Percentiles rank a stretch among this genome's conserved stretches.
phyloP scores from a whole-genome alignment of 2,888 invertebrate species.

The Cheilosia urbana region DNA sequence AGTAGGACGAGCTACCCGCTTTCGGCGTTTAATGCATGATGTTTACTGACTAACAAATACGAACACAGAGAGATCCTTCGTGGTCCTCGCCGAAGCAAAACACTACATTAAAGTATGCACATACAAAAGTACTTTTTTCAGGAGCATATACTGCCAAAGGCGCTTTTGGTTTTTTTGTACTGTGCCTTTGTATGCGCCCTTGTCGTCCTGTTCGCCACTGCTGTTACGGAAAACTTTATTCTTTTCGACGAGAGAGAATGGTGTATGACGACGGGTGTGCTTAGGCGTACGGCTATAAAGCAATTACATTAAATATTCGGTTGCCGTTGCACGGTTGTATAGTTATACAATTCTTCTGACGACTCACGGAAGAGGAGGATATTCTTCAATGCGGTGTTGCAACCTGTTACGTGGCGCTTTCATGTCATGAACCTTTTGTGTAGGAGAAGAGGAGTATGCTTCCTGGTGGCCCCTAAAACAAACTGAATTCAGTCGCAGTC shows the following conservation, averaged over 20 bases:
- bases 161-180: neutral
- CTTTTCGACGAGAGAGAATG: neutral
- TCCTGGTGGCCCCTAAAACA: neutral
- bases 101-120: neutral
- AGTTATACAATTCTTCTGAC: neutral
- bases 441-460: neutral
- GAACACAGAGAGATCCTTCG: neutral
- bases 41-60: slow-evolving; percentile 1
- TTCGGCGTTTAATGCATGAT: slow-evolving; percentile 2
- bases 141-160: slow-evolving; percentile 3
- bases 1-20: neutral
- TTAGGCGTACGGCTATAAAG: neutral
- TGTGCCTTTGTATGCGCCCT: neutral
- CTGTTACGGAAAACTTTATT: neutral
- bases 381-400: neutral
- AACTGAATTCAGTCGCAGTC: neutral
- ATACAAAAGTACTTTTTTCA: neutral
- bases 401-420: slow-evolving; percentile 19
- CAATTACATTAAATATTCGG: slow-evolving; percentile 17
- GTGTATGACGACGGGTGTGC: neutral
- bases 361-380: neutral
- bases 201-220: neutral
- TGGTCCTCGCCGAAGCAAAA: neutral
- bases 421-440: slow-evolving; percentile 8
- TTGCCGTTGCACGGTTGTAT: neutral